Evolutionary conservation across 2,888 invertebrate genomes (phyloP).

Genomic region (Colletes collaris): DNA sequence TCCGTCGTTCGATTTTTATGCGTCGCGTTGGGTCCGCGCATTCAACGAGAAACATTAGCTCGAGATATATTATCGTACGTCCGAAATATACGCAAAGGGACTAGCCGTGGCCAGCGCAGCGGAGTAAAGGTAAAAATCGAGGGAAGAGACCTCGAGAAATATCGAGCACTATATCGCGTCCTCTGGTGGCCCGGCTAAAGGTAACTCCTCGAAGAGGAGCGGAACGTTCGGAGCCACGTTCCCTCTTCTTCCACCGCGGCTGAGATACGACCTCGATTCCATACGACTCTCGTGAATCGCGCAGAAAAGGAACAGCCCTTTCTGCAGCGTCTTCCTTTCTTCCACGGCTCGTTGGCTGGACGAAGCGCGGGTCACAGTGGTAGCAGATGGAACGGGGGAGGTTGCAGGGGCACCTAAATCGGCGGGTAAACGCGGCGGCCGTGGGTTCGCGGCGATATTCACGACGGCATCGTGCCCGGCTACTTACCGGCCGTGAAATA

Average conservation of each 20-base stretch:
- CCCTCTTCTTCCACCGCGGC: constrained; percentile 2
- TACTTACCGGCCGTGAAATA: constrained; percentile 81
- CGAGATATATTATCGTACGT: constrained; percentile 42
- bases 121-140: constrained; percentile 19
- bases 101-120: background rate
- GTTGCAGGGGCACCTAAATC: constrained; percentile 63
- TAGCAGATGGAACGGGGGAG: background rate
- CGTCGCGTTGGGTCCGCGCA: constrained; percentile 27
- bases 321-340: constrained; percentile 5
- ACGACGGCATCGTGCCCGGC: constrained; percentile 63
- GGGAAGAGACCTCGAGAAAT: constrained; percentile 29
- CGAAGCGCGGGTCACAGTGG: background rate
- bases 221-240: too few relatives aligned
- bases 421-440: constrained; percentile 56
- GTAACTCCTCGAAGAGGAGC: constrained; percentile 13
- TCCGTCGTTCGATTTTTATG: constrained; percentile 36
- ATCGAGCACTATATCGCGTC: constrained; percentile 43
- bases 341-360: background rate
- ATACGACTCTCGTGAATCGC: constrained; percentile 47
- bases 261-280: constrained; percentile 59
- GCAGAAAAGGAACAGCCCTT: constrained; percentile 18
- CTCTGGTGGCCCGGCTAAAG: constrained; percentile 16
- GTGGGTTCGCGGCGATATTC: constrained; percentile 56
- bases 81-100: constrained; percentile 16
- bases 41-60: constrained; percentile 39